Evolutionary conservation across 2,113 vertebrate species (phyloP), one percentile per base, ranked within the genome.

Genomic region (Laterallus jamaicensis): DNA sequence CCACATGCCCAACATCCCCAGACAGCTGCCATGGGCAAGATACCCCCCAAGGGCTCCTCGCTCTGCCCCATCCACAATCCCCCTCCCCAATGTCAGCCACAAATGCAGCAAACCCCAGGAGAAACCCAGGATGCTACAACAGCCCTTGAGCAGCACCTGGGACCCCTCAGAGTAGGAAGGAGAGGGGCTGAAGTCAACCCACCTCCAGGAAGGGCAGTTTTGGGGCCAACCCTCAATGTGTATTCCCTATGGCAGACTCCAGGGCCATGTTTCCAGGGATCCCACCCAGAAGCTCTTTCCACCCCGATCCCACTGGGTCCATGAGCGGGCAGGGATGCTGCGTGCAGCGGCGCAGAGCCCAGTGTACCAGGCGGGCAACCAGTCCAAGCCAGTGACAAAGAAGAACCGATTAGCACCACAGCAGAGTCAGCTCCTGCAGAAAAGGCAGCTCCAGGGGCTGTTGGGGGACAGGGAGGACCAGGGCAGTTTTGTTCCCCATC

Each of bases 201-300:
- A 20, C 42, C 15, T 1, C 0, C 1, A 11, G 28, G 60, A 19
- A 67, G 58, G 26, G 62, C 0, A 0, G n/a, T 3, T 52, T 50
- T 37, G 68, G 63, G n/a, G 31, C 13, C 54, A 80, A 39, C 24
- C 7, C 50, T 55, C 59, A 21, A 49, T 22, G 21, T 22, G 20
- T 1, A 0, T 76, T 19, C 50, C 50, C 64, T 12, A 3, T 26
- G 0, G 12, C 22, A 2, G 22, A 50, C 66, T 32, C 10, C 0
- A 28, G 42, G 40, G 47, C 20, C 19, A 62, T 2, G 6, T 15
- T 79, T 37, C 63, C 29, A 1, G 5, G 73, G 26, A 29, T 60
- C 70, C 82, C 92, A 60, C 29, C 14, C 21, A 44, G 19, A 35
- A 35, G 60, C 58, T 75, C 90, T 81, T 68, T 68, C 88, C 0